A percentile compares a stretch with the other conserved stretches of the same genome.
phyloP scores from a whole-genome alignment of 92 coral and sea anemone species.

The Blastomussa wellsi region DNA sequence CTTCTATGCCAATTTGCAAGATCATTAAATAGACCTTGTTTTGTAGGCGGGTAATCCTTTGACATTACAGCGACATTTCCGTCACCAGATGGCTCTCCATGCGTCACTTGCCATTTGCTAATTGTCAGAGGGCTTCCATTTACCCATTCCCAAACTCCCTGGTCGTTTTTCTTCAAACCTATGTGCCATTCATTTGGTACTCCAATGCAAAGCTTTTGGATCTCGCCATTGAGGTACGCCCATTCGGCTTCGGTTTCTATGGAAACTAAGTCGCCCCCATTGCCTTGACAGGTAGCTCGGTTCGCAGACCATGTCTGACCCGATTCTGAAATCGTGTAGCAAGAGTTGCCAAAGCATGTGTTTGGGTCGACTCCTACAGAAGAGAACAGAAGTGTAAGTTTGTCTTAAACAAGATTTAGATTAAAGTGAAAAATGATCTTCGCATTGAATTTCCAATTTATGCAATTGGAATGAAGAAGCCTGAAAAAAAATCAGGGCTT shows the following conservation, averaged over 20 bases:
- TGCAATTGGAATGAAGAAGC: no score
- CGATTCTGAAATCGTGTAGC: neutral
- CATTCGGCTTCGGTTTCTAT: neutral
- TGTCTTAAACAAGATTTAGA: no score
- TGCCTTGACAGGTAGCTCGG: neutral
- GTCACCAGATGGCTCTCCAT: conserved; percentile 54
- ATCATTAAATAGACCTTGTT: conserved; percentile 52
- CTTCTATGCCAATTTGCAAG: conserved; percentile 22
- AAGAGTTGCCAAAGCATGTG: neutral
- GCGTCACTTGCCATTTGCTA: conserved; percentile 56
- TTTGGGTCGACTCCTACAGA: no score
- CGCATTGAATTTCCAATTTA: no score
- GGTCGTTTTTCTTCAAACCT: conserved; percentile 22
- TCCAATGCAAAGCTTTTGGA: neutral
- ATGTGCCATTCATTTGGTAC: conserved; percentile 23
- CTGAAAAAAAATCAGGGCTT: no score
- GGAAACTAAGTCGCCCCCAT: neutral
- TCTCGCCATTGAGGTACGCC: neutral
- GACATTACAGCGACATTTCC: conserved; percentile 49
- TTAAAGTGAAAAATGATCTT: no score
- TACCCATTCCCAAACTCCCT: conserved; percentile 51
- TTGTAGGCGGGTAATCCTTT: conserved; percentile 45
- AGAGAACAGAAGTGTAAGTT: neutral
- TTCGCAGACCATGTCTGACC: neutral
- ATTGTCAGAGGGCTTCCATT: conserved; percentile 51